phyloP scores from a whole-genome alignment of 2,888 invertebrate genomes.

The Ypsolopha scabrella region DNA sequence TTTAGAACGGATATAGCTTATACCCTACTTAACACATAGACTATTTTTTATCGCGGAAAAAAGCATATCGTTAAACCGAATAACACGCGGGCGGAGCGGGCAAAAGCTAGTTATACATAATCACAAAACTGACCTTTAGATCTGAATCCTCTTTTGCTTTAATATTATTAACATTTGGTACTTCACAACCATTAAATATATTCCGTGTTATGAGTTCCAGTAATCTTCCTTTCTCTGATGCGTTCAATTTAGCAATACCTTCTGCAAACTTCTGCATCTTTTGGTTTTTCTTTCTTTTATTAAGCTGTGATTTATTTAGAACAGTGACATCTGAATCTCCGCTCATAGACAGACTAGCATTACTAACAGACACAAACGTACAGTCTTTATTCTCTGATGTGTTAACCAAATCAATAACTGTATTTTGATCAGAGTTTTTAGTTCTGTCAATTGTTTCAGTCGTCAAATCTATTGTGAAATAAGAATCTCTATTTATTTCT shows the following conservation, averaged over 20 bases:
- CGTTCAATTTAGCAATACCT: slow-evolving; percentile 37
- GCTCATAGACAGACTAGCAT: slow-evolving; percentile 27
- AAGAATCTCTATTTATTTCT: slow-evolving; percentile 38
- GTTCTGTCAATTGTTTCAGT: slow-evolving; percentile 14
- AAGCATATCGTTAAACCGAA: too few species aligned
- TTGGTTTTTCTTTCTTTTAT: slow-evolving; percentile 13
- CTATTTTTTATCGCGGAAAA: too few species aligned
- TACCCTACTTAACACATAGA: too few species aligned
- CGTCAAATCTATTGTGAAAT: slow-evolving; percentile 51
- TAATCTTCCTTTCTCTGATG: slow-evolving; percentile 34
- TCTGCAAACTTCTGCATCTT: slow-evolving; percentile 30
- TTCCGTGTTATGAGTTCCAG: slow-evolving; percentile 40
- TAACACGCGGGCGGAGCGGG: too few species aligned
- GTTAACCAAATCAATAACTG: slow-evolving; percentile 35
- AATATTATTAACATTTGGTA: slow-evolving; percentile 18
- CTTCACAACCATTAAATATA: slow-evolving; percentile 40
- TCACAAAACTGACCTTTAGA: slow-evolving; percentile 23
- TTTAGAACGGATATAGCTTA: too few species aligned
- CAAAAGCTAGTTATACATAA: not conserved
- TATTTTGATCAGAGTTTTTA: slow-evolving; percentile 12
- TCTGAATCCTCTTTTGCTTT: slow-evolving; percentile 9
- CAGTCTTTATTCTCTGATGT: slow-evolving; percentile 21
- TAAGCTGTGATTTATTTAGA: slow-evolving; percentile 10
- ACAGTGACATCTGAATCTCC: slow-evolving; percentile 47
- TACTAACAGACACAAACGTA: slow-evolving; percentile 25